Evolutionary conservation across 2,888 invertebrate species (phyloP).

Genomic region (Chydorus sphaericus): DNA sequence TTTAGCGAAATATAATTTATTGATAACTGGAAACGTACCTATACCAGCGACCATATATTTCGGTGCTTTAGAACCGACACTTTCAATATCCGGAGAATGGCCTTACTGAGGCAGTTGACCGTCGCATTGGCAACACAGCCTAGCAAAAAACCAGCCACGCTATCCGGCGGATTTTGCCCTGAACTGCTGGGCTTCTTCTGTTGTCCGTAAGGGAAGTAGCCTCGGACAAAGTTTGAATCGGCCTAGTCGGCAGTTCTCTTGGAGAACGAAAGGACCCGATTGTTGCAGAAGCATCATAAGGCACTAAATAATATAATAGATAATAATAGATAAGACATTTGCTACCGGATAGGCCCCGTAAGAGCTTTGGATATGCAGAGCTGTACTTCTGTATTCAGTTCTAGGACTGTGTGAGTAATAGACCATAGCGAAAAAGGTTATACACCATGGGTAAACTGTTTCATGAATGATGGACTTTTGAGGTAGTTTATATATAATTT

Average conservation of each 20-base stretch:
- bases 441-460: not conserved
- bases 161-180: not conserved
- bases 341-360: constrained; percentile 60
- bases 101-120: constrained; percentile 55
- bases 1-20: too few relatives aligned
- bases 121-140: constrained; percentile 56
- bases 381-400: constrained; percentile 43
- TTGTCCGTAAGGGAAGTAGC: constrained; percentile 8
- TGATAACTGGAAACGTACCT: constrained; percentile 34
- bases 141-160: constrained; percentile 46
- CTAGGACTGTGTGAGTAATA: not conserved
- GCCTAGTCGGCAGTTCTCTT: constrained; percentile 48
- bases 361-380: constrained; percentile 57
- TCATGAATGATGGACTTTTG: not conserved
- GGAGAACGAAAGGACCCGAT: constrained; percentile 69
- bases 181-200: not conserved
- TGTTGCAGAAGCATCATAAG: constrained; percentile 88
- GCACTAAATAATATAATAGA: constrained; percentile 84
- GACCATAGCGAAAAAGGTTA: not conserved
- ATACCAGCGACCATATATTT: constrained; percentile 70
- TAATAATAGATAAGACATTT: constrained; percentile 44
- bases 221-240: constrained; percentile 43
- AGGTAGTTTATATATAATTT: not conserved
- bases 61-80: constrained; percentile 47
- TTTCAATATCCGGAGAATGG: constrained; percentile 53